A percentile compares a stretch with the other conserved stretches of the same genome.
Evolutionary conservation across 2,797 vertebrate species (phyloP).

Genomic region (Syngnathus acus): DNA sequence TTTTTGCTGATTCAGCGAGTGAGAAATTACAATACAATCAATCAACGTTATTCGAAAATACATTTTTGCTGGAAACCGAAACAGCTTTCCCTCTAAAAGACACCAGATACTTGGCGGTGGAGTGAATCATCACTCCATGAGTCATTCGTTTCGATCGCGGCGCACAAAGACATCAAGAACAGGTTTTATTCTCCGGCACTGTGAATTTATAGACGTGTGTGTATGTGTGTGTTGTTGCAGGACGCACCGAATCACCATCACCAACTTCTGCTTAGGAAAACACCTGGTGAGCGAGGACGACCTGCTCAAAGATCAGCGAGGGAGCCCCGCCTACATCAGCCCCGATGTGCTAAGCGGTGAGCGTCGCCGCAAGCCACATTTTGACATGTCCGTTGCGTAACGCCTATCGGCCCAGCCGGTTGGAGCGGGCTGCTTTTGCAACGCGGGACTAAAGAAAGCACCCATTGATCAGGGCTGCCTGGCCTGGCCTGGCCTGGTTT

Average conservation of each 20-base stretch:
- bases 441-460: slow-evolving; percentile 19
- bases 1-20: too few species aligned
- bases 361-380: slow-evolving; percentile 26
- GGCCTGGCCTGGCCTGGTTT: too few species aligned
- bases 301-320: slow-evolving; percentile 96
- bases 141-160: too few species aligned
- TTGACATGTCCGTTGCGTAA: slow-evolving; percentile 10
- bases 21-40: too few species aligned
- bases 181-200: not conserved
- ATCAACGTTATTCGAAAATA: too few species aligned
- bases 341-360: slow-evolving; percentile 94
- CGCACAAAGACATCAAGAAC: too few species aligned
- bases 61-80: too few species aligned
- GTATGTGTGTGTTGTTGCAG: slow-evolving; percentile 54
- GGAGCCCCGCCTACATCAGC: slow-evolving; percentile 98
- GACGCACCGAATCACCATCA: slow-evolving; percentile 96
- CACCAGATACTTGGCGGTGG: too few species aligned
- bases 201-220: slow-evolving; percentile 7
- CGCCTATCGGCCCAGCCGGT: slow-evolving; percentile 14
- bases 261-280: slow-evolving; percentile 98
- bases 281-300: slow-evolving; percentile 97
- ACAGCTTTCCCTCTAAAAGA: too few species aligned
- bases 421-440: slow-evolving; percentile 41
- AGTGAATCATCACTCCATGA: too few species aligned
- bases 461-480: slow-evolving; percentile 1